Evolutionary conservation across 2,113 vertebrate species (phyloP), one percentile per base, ranked within the genome.

Genomic region (Motacilla tschutschensis): DNA sequence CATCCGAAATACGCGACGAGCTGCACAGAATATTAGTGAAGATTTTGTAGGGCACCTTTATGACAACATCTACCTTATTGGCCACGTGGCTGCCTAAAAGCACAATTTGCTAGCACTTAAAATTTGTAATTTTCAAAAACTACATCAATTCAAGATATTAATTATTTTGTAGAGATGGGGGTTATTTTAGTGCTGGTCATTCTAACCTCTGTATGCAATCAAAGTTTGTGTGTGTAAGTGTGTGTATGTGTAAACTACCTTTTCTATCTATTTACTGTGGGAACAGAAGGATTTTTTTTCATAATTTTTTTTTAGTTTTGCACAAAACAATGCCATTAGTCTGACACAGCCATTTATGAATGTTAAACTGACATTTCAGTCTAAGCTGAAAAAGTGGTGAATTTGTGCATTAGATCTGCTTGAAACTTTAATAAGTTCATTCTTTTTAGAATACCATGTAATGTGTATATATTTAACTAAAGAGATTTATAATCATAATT

Each of bases 41-140:
- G 99, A 99, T 97, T 99, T 99, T 90, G 99, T 99, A 79, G 99
- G 99, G 77, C 99, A 99, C 90, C 99, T 99, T 89, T 99, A 99
- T 86, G 99, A 99, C 98, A 99, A 99, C 97, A 99, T 99, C 87
- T 99, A 99, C 97, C 98, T 99, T 96, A 98, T 99, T 79, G 99
- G 99, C 96, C 99, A 99, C 0, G 99, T 99, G 96, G 99, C 99
- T 91, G 98, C 98, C 28, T 99, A 98, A 97, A 95, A 91, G 96
- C 92, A 96, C 95, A 95, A 54, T 89, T 94, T 96, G 69, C 85
- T 95, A 90, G 90, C 90, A 96, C 94, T 95, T 96, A 73, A 72
- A 51, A 70, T 94, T 92, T 95, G 64, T 89, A 95, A 92, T 91
- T 92, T 93, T 92, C 65, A 86, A 78, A 90, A 89, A 87, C 88